Percentiles rank a stretch among this genome's conserved stretches.
Conservation (phyloP, 2,888 invertebrate genomes). For the Melanophora roralis region DNA sequence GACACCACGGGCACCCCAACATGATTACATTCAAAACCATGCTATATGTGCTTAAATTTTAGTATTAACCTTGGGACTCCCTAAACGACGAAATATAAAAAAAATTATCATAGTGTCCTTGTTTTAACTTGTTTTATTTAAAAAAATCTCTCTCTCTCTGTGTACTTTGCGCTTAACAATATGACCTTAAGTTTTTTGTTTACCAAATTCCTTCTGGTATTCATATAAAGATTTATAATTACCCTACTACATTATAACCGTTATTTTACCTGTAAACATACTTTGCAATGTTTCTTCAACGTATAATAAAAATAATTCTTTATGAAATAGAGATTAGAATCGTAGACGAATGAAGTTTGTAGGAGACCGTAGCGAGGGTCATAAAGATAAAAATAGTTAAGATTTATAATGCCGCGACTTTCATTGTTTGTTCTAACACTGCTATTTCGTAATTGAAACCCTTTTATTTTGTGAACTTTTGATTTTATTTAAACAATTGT, state of each 20-base stretch:
- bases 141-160: too few species aligned
- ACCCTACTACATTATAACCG: neutral
- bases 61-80: too few species aligned
- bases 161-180: neutral
- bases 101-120: too few species aligned
- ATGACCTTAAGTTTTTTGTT: neutral
- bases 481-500: slow-evolving; percentile 13
- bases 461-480: neutral
- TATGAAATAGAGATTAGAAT: slow-evolving; percentile 41
- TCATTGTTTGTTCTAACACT: neutral
- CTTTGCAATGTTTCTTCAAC: neutral
- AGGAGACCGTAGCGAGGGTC: neutral
- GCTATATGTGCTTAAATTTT: too few species aligned
- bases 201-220: neutral
- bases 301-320: neutral
- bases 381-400: neutral
- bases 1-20: too few species aligned
- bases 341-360: neutral
- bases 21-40: too few species aligned
- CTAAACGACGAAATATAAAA: too few species aligned
- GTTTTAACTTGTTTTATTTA: too few species aligned
- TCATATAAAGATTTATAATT: neutral
- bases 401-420: slow-evolving; percentile 10
- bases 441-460: too few species aligned
- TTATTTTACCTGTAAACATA: neutral